These are phyloP conservation scores for Sinodicranocentrus sp. DNA, from an alignment of 2,888 invertebrate genomes.

Conservation along the genomic window DNA sequence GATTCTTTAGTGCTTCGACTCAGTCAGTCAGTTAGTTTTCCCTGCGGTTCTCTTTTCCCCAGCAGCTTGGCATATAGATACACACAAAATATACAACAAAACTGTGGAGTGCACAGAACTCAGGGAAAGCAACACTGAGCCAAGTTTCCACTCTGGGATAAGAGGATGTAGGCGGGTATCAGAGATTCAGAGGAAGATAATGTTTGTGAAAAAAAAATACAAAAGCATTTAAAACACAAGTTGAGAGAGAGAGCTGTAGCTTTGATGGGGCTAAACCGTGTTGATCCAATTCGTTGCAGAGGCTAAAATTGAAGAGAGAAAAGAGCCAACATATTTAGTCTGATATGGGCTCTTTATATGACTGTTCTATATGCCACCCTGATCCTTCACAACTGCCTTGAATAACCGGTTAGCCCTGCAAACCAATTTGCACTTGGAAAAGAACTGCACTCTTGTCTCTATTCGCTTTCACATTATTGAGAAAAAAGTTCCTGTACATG, in stretches of 20 bases:
- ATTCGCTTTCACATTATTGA: neutral
- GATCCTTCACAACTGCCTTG: neutral
- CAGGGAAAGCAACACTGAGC: neutral
- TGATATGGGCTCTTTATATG: neutral
- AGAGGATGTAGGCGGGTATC: slow-evolving; percentile 23
- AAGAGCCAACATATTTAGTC: neutral
- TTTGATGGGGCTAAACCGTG: neutral
- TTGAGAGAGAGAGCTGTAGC: neutral
- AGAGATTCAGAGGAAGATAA: slow-evolving; percentile 12
- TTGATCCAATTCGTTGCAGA: neutral
- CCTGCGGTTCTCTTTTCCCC: slow-evolving; percentile 42
- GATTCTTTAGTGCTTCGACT: slow-evolving; percentile 49
- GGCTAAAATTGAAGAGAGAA: neutral
- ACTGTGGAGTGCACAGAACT: neutral
- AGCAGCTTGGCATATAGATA: slow-evolving; percentile 19
- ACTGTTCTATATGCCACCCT: neutral
- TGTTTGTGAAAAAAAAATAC: slow-evolving; percentile 24
- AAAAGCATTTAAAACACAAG: slow-evolving; percentile 47
- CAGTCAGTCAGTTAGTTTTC: slow-evolving; percentile 43
- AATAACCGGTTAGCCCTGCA: neutral
- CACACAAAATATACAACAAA: neutral
- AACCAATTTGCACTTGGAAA: neutral
- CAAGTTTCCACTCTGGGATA: neutral
- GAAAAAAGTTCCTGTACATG: neutral
- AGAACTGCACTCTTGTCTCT: neutral